A percentile compares a stretch with the other conserved stretches of the same genome.
phyloP scores from a whole-genome alignment of 2,113 vertebrate genomes.

The Gymnorhina tibicen region DNA sequence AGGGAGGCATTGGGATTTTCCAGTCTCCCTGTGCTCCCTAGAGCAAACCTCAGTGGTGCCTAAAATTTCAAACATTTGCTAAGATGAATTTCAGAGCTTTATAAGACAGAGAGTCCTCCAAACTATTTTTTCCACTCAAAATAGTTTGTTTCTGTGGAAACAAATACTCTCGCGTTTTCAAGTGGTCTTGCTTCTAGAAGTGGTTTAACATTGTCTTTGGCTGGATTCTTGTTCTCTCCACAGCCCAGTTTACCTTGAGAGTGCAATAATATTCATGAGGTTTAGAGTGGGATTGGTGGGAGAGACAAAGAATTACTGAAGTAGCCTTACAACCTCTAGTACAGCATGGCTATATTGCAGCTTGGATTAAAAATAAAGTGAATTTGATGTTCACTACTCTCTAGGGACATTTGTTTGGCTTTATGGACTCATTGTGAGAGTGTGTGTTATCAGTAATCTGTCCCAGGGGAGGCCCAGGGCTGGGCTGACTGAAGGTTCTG shows the following conservation, averaged over 20 bases:
- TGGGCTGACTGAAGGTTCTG: neutral
- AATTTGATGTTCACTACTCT: neutral
- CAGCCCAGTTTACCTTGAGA: neutral
- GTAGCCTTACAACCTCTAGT: neutral
- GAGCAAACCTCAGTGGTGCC: neutral
- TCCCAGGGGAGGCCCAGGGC: neutral
- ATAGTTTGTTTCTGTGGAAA: neutral
- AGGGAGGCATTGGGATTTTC: neutral
- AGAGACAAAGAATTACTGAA: neutral
- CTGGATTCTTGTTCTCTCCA: neutral
- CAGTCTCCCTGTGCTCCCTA: neutral
- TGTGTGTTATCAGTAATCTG: neutral
- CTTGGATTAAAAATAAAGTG: constrained; percentile 2
- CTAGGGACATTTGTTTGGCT: neutral
- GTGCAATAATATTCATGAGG: neutral
- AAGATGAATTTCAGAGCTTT: neutral
- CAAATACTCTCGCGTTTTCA: neutral
- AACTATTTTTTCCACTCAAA: neutral
- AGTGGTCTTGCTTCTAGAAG: neutral
- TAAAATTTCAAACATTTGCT: neutral
- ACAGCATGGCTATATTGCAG: neutral
- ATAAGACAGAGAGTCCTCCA: neutral
- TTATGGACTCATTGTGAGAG: neutral
- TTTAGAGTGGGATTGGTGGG: neutral
- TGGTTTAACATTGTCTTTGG: neutral